Evolutionary conservation across 2,888 invertebrate genomes (phyloP), one percentile per base, ranked within the genome.

Genomic region (Antheraea assamensis): DNA sequence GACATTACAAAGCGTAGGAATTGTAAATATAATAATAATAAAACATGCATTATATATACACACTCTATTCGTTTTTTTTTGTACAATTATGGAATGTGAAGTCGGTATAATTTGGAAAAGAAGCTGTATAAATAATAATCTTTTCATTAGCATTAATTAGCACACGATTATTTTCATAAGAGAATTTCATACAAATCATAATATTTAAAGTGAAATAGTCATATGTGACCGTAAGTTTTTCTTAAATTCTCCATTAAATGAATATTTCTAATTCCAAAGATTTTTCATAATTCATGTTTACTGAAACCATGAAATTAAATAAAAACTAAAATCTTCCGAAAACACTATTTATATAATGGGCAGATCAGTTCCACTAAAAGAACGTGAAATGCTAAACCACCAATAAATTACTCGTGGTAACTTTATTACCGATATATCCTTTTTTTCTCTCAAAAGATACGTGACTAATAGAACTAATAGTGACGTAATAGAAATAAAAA

Each of bases 41-140:
- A 35, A 24, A 72, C 66, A 72, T 52, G 70, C 68, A 35, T 55
- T 72, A 75, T 76, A 74, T 49, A 74, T 42, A 75, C 42, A 75
- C 70, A 74, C 73, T 31, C 61, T 30, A 64, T 30, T 73, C 55
- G 66, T 73, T 72, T 24, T 58, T 72, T 73, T 75, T 91, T 92
- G 88, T 92, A 92, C 90, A 92, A 87, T 80, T 80, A 89, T 93
- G 93, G 93, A 93, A 93, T 93, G 93, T 93, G 92, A 91, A 90
- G 89, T 87, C 82, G 79, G 83, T 85, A 83, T 75, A 85, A 86
- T 88, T 86, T 83, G 79, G 83, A 82, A 86, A 84, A 78, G n/a
- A 76, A 82, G 10, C 42, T 42, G 42, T 42, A 42, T 42, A 13
- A 42, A 82, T 81, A 71, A 30, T 68, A 71, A 66, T 58, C 8